phyloP scores from a whole-genome alignment of 2,888 invertebrate species.

The Gymnocheta viridis region DNA sequence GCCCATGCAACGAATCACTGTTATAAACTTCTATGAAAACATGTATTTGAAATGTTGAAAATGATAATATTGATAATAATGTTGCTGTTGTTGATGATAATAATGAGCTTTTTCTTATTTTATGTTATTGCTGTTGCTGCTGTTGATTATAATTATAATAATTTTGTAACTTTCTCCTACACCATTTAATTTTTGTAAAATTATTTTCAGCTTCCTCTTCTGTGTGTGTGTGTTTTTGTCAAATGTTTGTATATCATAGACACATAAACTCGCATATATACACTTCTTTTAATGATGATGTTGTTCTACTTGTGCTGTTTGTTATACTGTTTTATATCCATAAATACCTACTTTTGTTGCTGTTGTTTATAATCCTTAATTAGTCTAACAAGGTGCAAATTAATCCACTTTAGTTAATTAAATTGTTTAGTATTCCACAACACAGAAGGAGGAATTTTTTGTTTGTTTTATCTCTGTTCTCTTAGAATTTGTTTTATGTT shows the following conservation, averaged over 20 bases:
- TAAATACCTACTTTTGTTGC: slow-evolving; percentile 27
- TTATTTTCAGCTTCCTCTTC: slow-evolving; percentile 24
- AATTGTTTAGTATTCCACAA: slow-evolving; percentile 72
- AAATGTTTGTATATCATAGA: not conserved
- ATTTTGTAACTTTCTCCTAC: slow-evolving; percentile 17
- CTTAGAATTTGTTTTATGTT: not conserved
- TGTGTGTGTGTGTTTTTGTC: not conserved
- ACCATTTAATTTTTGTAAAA: not conserved
- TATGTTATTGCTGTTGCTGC: slow-evolving; percentile 34
- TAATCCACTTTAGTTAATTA: slow-evolving; percentile 81
- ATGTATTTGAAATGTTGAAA: slow-evolving; percentile 1
- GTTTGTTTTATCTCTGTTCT: not conserved
- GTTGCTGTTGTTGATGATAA: slow-evolving; percentile 23
- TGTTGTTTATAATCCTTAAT: slow-evolving; percentile 78
- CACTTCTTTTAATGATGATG: slow-evolving; percentile 17
- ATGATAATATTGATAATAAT: slow-evolving; percentile 28
- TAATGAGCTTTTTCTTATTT: slow-evolving; percentile 3
- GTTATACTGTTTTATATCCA: not conserved
- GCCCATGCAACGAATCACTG: not conserved
- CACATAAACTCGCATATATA: not conserved
- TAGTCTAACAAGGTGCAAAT: slow-evolving; percentile 81
- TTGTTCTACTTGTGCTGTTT: not conserved
- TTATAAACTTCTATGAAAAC: not conserved
- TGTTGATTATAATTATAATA: slow-evolving; percentile 27
- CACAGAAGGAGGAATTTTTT: slow-evolving; percentile 25